These are phyloP conservation scores for Galerucella calmariensis DNA, from an alignment of 2,888 invertebrate species.

Conservation along the genomic window DNA sequence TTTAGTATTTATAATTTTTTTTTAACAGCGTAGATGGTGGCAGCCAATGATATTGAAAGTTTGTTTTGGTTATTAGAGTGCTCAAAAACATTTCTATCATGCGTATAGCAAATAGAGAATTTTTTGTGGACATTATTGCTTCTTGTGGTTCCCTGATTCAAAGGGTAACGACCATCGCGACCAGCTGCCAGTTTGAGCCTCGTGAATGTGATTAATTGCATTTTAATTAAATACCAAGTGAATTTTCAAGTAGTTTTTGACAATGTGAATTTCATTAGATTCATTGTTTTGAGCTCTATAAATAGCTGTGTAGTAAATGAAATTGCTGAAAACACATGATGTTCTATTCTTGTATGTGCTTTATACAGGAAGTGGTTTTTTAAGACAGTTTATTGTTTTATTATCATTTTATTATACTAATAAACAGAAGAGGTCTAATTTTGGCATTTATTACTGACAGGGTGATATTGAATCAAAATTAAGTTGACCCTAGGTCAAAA, in stretches of 20 bases:
- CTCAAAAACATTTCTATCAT: too few species aligned
- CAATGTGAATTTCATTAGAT: not conserved
- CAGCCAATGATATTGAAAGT: too few species aligned
- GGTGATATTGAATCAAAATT: not conserved
- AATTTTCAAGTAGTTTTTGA: not conserved
- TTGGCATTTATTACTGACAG: not conserved
- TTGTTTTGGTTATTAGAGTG: too few species aligned
- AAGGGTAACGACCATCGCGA: too few species aligned
- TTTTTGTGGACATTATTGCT: too few species aligned
- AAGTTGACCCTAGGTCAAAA: not conserved
- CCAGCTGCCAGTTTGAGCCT: too few species aligned
- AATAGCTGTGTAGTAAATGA: conserved; percentile 6
- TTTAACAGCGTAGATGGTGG: too few species aligned
- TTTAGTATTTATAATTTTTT: too few species aligned
- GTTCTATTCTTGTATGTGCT: conserved; percentile 7
- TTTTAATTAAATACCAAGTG: too few species aligned
- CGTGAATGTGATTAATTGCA: too few species aligned
- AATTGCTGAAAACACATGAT: conserved; percentile 2
- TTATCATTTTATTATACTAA: not conserved
- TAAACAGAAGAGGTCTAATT: not conserved
- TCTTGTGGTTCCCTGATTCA: too few species aligned
- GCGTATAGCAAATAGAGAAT: too few species aligned
- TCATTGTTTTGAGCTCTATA: not conserved
- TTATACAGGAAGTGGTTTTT: not conserved
- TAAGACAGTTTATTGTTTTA: not conserved